A percentile compares a stretch with the other conserved stretches of the same genome.
These are phyloP conservation scores for Drosophila longiperda DNA, from an alignment of 2,888 invertebrate species.

Conservation along the genomic window DNA sequence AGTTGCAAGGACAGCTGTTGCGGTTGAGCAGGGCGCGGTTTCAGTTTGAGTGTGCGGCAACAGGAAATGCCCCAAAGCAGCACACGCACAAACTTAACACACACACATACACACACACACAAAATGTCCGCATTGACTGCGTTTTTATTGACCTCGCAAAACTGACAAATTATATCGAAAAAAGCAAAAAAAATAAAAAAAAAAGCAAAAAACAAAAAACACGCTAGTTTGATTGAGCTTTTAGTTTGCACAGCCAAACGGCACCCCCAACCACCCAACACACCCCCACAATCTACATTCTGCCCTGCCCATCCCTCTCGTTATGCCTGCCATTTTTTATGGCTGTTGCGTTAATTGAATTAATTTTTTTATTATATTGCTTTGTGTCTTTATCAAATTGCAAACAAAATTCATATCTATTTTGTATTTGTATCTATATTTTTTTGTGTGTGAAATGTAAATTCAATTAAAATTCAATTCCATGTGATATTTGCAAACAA, in stretches of 20 bases:
- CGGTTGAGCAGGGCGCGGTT: neutral
- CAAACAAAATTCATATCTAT: conserved; percentile 61
- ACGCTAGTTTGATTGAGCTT: conserved; percentile 73
- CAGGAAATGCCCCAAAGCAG: conserved; percentile 67
- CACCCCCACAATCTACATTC: neutral
- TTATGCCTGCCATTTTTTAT: conserved; percentile 59
- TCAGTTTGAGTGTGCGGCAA: conserved; percentile 4
- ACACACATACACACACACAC: conserved; percentile 6
- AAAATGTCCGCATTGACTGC: conserved; percentile 26
- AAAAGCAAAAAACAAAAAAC: conserved; percentile 34
- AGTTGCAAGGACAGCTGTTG: conserved; percentile 54
- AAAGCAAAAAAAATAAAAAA: conserved; percentile 23
- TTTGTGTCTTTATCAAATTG: conserved; percentile 60
- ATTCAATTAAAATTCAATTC: conserved; percentile 78
- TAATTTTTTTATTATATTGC: conserved; percentile 50
- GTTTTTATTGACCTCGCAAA: conserved; percentile 45
- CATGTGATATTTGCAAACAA: conserved; percentile 64
- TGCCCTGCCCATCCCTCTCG: conserved; percentile 41
- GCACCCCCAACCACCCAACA: neutral
- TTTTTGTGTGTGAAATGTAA: conserved; percentile 60
- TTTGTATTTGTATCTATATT: conserved; percentile 14
- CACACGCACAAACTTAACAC: conserved; percentile 59
- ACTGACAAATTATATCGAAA: conserved; percentile 24
- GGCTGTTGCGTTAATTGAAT: conserved; percentile 71
- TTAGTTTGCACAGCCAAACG: conserved; percentile 38